These are phyloP conservation scores for Crax fasciolata DNA, from an alignment of 2,797 vertebrate species.

Conservation along the genomic window DNA sequence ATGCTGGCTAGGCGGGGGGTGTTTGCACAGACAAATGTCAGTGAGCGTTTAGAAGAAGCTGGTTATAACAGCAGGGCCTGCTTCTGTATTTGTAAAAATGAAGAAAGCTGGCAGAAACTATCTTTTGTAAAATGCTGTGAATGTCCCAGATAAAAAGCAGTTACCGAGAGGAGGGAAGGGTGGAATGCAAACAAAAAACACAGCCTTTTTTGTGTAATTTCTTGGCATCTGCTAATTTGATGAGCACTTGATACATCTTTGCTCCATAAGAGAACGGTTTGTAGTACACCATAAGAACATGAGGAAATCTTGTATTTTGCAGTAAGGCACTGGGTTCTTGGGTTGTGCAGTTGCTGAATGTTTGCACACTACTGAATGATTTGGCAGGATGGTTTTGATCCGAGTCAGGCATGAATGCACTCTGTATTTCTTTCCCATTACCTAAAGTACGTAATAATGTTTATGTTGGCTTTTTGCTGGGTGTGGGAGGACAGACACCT, in stretches of 20 bases:
- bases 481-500: slow-evolving; percentile 33
- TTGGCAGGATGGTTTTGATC: slow-evolving; percentile 1
- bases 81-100: not conserved
- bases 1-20: not conserved
- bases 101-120: not conserved
- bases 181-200: not conserved
- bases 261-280: not conserved
- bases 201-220: not conserved
- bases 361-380: not conserved
- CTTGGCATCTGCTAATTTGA: not conserved
- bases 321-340: not conserved
- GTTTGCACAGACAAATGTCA: not conserved
- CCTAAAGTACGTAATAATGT: slow-evolving; percentile 37
- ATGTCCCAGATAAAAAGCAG: not conserved
- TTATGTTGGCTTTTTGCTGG: slow-evolving; percentile 55
- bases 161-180: not conserved
- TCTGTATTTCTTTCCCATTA: slow-evolving; percentile 24
- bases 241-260: rapidly evolving
- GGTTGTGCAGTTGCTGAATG: not conserved
- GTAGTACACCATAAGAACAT: rapidly evolving
- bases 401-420: not conserved
- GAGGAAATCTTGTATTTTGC: not conserved
- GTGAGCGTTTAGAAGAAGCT: not conserved
- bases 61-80: not conserved
- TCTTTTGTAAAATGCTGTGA: not conserved